Base-by-base conservation (phyloP, 2,797 vertebrate species). In the Pagetopsis macropterus region DNA sequence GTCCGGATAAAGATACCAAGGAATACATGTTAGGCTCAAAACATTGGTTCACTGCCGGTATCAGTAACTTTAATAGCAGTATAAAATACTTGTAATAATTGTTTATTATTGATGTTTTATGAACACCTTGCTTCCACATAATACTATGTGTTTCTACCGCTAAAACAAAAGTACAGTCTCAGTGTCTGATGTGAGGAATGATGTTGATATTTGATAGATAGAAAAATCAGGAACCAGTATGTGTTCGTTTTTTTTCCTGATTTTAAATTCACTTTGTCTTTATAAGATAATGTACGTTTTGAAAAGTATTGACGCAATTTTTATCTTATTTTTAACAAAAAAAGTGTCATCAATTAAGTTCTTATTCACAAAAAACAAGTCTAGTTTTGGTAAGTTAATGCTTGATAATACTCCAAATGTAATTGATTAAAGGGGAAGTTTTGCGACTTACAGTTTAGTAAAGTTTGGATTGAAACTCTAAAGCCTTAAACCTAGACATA, bases 1-100 rank as follows among this genome's bases (percentile, higher is more conserved):
- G n/a, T 57, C 0, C 1, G 46, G 51, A 69, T 65, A 66, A 54
- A 71, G 21, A 65, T 13, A 54, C 3, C 65, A 57, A 14, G 13
- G 45, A 67, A 65, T 45, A 43, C 70, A 65, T 75, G n/a, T 66
- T 12, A 11, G 17, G 12, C 46, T 68, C 17, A 58, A 16, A 63
- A 61, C 17, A 78, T 33, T 41, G 61, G 15, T 55, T 74, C 33
- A 54, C 52, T 57, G 61, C 37, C 69, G 23, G 11, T 73, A 72
- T 66, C 65, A 63, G 15, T 21, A 16, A 54, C 33, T n/a, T 17
- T 16, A n/a, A 48, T 44, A 52, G 33, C 17, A 46, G 5, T 21
- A 55, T 43, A 21, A 44, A 48, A 55, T 63, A 19, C 21, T 19
- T 54, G 19, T 44, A 5, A 7, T 37, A 37, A 37, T 9, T 37